phyloP scores from a whole-genome alignment of 1,140 invertebrate genomes.

The Drosophila ficusphila region DNA sequence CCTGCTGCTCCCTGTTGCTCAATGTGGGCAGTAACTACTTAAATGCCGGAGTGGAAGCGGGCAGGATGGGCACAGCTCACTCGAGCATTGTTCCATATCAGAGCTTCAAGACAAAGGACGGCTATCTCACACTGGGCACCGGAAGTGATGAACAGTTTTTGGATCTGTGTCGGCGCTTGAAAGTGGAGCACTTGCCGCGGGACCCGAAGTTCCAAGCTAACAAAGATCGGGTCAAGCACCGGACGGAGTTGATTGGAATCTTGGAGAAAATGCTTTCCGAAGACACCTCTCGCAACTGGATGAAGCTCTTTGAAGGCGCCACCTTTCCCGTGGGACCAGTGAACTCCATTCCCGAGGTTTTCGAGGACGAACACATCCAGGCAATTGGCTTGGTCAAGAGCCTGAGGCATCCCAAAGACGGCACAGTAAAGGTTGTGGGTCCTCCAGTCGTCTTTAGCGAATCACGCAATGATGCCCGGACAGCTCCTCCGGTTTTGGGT shows the following conservation, averaged over 20 bases:
- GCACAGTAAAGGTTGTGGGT: conserved; percentile 91
- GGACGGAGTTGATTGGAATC: conserved; percentile 88
- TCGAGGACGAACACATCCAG: conserved; percentile 93
- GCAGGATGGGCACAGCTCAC: conserved; percentile 95
- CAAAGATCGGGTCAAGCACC: conserved; percentile 90
- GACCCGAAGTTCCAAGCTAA: conserved; percentile 91
- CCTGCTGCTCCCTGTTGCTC: conserved; percentile 94
- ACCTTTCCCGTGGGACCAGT: conserved; percentile 95
- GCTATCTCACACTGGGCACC: conserved; percentile 93
- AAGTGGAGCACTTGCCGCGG: conserved; percentile 86
- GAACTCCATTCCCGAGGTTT: conserved; percentile 94
- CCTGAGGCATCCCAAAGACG: conserved; percentile 89
- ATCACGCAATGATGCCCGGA: conserved; percentile 88
- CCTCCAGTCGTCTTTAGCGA: conserved; percentile 93
- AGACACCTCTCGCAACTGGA: conserved; percentile 92
- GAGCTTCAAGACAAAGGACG: conserved; percentile 92
- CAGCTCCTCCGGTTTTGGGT: conserved; percentile 93
- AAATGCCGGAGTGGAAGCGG: conserved; percentile 92
- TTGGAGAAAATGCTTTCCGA: conserved; percentile 87
- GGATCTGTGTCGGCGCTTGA: conserved; percentile 88
- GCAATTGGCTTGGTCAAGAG: conserved; percentile 91
- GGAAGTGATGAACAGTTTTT: conserved; percentile 92
- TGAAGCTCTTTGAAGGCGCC: conserved; percentile 88
- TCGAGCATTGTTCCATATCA: conserved; percentile 98
- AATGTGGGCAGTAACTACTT: conserved; percentile 96